A percentile compares a stretch with the other conserved stretches of the same genome.
Evolutionary conservation across 2,113 vertebrate genomes (phyloP).

Genomic region (Lates calcarifer): DNA sequence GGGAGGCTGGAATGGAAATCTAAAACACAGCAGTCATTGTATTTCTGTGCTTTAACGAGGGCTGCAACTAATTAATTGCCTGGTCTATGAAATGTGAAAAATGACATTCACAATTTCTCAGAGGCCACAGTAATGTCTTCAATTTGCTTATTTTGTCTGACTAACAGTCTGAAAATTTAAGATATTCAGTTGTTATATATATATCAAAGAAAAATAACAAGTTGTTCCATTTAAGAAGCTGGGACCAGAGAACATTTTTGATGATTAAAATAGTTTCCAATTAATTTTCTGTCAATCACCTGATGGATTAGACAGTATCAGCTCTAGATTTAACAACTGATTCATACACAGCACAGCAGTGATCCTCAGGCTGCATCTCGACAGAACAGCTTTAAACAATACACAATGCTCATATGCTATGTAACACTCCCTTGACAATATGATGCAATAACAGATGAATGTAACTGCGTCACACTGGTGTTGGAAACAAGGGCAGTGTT

Average conservation of each 20-base stretch:
- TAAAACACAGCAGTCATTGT: too few relatives aligned
- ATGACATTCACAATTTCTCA: too few relatives aligned
- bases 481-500: not conserved
- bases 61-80: not conserved
- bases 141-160: not conserved
- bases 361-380: not conserved
- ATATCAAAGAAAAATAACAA: not conserved
- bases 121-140: not conserved
- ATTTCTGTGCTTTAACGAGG: not conserved
- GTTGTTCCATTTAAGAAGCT: not conserved
- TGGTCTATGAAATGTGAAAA: not conserved
- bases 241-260: too few relatives aligned
- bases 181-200: not conserved
- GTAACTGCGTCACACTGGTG: constrained; percentile 1
- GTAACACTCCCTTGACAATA: not conserved
- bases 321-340: not conserved
- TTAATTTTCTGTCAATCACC: not conserved
- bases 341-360: not conserved
- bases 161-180: not conserved
- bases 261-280: too few relatives aligned
- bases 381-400: not conserved
- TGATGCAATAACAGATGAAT: constrained; percentile 17
- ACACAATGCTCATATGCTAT: constrained; percentile 8
- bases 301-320: too few relatives aligned
- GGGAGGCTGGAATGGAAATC: too few relatives aligned